Conservation (phyloP, 2,113 vertebrate genomes). For the Aptenodytes forsteri region DNA sequence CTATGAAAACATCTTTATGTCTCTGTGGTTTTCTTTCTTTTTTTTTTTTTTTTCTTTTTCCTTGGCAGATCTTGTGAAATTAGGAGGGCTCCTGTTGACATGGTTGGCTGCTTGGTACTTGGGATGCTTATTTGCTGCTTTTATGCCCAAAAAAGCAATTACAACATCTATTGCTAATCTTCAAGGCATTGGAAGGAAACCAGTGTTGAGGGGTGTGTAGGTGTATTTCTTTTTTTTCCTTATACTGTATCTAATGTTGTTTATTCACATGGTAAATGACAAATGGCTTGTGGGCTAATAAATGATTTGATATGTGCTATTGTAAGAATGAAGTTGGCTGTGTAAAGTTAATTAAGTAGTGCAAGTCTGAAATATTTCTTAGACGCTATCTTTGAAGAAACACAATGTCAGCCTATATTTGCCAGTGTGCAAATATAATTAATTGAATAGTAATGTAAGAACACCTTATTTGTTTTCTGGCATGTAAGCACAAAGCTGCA, state of each 20-base stretch:
- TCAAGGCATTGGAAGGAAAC: conserved; percentile 23
- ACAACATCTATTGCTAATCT: neutral
- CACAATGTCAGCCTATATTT: neutral
- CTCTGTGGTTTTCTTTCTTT: neutral
- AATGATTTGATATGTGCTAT: neutral
- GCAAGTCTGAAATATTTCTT: neutral
- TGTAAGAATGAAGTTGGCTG: neutral
- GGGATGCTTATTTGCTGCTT: conserved; percentile 42
- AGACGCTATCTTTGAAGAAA: neutral
- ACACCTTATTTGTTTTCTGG: neutral
- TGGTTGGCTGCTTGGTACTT: conserved; percentile 65
- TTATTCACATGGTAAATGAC: neutral
- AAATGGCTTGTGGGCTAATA: neutral
- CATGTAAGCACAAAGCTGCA: neutral
- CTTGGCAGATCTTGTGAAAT: conserved; percentile 47
- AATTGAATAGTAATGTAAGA: neutral
- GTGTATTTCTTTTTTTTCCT: neutral
- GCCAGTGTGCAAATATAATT: neutral
- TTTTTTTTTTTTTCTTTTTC: neutral
- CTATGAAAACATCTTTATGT: neutral
- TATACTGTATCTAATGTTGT: neutral
- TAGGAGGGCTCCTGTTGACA: neutral
- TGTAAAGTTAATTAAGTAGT: neutral
- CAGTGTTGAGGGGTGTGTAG: conserved; percentile 61
- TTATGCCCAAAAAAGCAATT: neutral